Percentiles rank a stretch among this genome's conserved stretches.
phyloP scores from a whole-genome alignment of 2,888 invertebrate species.

The Lasioglossum vierecki region DNA sequence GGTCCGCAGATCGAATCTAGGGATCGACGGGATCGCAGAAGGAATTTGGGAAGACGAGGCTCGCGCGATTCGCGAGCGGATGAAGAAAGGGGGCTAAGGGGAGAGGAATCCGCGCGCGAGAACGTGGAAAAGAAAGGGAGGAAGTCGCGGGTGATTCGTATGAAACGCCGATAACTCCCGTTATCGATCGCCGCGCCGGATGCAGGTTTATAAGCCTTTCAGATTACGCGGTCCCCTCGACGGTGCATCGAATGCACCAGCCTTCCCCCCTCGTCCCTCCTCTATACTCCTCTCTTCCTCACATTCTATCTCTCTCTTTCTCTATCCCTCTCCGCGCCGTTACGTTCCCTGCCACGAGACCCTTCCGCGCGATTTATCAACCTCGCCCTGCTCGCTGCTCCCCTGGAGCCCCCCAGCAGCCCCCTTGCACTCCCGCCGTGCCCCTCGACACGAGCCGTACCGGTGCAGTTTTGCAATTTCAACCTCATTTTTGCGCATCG shows the following conservation, averaged over 20 bases:
- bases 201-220: slow-evolving; percentile 78
- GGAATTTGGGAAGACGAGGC: neutral
- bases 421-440: neutral
- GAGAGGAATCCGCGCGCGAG: slow-evolving; percentile 44
- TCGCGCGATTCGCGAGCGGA: neutral
- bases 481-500: slow-evolving; percentile 82
- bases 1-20: neutral
- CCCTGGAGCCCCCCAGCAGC: slow-evolving; percentile 1
- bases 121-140: slow-evolving; percentile 52
- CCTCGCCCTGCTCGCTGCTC: slow-evolving; percentile 46
- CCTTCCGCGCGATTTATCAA: slow-evolving; percentile 70
- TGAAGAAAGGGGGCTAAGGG: neutral
- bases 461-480: slow-evolving; percentile 81
- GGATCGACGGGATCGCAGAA: neutral
- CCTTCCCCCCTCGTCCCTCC: neutral
- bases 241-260: slow-evolving; percentile 68
- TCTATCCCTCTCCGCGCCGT: slow-evolving; percentile 20
- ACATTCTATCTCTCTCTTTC: neutral
- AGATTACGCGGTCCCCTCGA: slow-evolving; percentile 75
- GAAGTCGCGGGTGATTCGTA: slow-evolving; percentile 63
- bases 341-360: slow-evolving; percentile 52
- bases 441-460: slow-evolving; percentile 35
- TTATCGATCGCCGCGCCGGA: slow-evolving; percentile 79
- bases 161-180: slow-evolving; percentile 75
- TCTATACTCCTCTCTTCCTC: neutral